Conservation (phyloP, 2,113 vertebrate genomes). For the Brachyistius frenatus region DNA sequence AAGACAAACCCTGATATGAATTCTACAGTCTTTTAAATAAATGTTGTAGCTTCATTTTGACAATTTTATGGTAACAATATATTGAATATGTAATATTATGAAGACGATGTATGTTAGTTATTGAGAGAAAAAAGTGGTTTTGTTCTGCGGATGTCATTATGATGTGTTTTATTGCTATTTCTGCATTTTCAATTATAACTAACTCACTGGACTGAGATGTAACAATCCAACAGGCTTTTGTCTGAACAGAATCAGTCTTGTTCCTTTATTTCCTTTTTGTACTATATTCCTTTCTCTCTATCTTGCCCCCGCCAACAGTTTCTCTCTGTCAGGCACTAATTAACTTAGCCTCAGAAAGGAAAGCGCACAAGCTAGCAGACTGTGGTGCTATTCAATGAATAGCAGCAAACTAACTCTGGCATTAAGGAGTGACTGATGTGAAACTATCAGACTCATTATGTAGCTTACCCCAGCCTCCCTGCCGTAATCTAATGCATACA, state of each 20-base stretch:
- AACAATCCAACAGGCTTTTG: slow-evolving; percentile 14
- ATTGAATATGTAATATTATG: not conserved
- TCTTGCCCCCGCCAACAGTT: slow-evolving; percentile 37
- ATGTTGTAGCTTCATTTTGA: slow-evolving; percentile 20
- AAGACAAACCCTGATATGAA: not conserved
- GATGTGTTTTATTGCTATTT: slow-evolving; percentile 47
- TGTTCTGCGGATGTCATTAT: slow-evolving; percentile 8
- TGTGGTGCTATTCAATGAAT: slow-evolving; percentile 63
- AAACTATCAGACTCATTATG: slow-evolving; percentile 82
- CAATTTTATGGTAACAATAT: not conserved
- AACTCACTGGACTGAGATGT: slow-evolving; percentile 14
- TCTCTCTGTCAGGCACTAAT: slow-evolving; percentile 80
- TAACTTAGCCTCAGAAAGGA: slow-evolving; percentile 74
- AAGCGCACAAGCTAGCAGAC: slow-evolving; percentile 64
- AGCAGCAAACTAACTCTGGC: slow-evolving; percentile 75
- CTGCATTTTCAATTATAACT: slow-evolving; percentile 47
- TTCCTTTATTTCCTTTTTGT: slow-evolving; percentile 51
- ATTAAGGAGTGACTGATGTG: slow-evolving; percentile 80
- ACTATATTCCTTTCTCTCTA: slow-evolving; percentile 37
- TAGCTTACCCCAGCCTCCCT: slow-evolving; percentile 69
- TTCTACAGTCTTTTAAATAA: not conserved
- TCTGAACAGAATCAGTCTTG: slow-evolving; percentile 44
- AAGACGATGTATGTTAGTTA: slow-evolving; percentile 44
- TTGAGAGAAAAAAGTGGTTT: slow-evolving; percentile 46
- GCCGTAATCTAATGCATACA: slow-evolving; percentile 81